Evolutionary conservation across 2,888 invertebrate genomes (phyloP), one percentile per base, ranked within the genome.

Genomic region (Napeogenes sylphis): DNA sequence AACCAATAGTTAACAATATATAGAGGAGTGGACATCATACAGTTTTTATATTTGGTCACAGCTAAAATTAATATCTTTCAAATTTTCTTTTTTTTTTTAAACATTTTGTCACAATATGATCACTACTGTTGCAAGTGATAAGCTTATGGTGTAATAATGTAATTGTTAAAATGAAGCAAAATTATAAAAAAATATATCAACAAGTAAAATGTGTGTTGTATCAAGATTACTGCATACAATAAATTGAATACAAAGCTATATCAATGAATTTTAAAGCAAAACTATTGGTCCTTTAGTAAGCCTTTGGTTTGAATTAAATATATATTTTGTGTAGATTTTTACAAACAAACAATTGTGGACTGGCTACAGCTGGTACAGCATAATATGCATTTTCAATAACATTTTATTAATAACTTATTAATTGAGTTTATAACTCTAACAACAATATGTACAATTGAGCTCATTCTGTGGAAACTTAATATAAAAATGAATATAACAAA

Each of bases 201-300:
- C 42, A 42, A 42, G 10, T 35, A 35, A 35, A 35, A 5, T 35
- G 42, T 42, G 3, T 42, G 8, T 12, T 38, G 8, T 38, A 6
- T 8, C 42, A 42, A 42, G 42, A 42, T 12, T 42, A 42, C 42
- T 42, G 5, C 42, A 42, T 42, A 51, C 30, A 51, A 51, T 51
- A 12, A 30, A 12, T 51, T 8, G 10, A 51, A 10, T 51, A 51
- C 30, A 30, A 51, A 21, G 51, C 51, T 51, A 30, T 51, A 51
- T 51, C 12, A 51, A 30, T 51, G 51, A 51, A 51, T 51, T 51
- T 32, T 59, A 58, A 32, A 63, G 57, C 63, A 63, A 57, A 63
- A 63, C 55, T 54, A 59, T 66, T 67, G 66, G 66, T 67, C 66
- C 66, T 64, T 64, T 45, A 61, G 57, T 54, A 46, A 55, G 62